phyloP scores from a whole-genome alignment of 2,113 vertebrate genomes.

The Sarotherodon lohbergeri region DNA sequence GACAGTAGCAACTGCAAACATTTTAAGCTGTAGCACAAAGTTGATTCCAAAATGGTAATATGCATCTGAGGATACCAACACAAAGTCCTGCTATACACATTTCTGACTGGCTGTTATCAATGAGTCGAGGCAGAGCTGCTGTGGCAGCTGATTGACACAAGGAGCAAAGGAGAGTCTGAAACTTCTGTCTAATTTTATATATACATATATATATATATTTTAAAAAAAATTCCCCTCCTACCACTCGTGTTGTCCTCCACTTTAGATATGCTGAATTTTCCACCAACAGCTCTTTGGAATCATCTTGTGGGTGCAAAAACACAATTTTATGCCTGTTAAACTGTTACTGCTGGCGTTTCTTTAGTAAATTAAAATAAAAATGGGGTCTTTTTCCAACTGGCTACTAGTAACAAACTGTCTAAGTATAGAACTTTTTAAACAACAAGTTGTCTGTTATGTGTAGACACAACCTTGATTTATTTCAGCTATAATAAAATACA shows the following conservation, averaged over 20 bases:
- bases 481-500: background rate
- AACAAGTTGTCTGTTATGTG: background rate
- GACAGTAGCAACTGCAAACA: background rate
- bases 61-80: background rate
- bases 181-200: background rate
- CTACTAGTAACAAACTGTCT: no score
- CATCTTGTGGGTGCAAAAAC: background rate
- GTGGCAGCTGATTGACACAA: background rate
- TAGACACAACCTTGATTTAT: background rate
- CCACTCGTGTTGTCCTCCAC: background rate
- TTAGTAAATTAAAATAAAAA: background rate
- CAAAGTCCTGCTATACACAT: background rate
- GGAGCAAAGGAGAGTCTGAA: background rate
- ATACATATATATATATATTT: no score
- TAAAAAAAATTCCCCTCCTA: no score
- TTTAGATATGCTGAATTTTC: background rate
- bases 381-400: background rate
- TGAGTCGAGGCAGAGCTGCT: background rate
- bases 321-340: background rate
- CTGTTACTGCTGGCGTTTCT: background rate
- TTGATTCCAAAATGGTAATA: background rate
- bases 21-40: background rate
- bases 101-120: background rate
- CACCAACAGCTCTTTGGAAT: background rate
- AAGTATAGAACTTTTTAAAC: background rate